Percentiles rank a stretch among this genome's conserved stretches.
Conservation (phyloP, 2,797 vertebrate genomes). For the Chaunax sp. region DNA sequence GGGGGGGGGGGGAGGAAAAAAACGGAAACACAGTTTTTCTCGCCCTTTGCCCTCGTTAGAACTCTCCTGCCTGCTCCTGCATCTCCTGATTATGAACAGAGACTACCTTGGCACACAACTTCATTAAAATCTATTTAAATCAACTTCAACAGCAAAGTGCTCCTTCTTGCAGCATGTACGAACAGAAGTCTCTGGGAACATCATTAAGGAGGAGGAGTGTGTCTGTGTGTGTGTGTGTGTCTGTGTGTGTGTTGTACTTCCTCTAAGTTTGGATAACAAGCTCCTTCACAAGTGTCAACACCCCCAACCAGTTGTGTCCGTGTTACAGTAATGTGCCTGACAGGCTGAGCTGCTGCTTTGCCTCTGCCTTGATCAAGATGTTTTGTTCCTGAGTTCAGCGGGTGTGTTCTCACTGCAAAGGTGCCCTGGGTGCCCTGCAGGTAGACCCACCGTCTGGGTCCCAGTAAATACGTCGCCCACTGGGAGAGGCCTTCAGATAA, state of each 20-base stretch:
- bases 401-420: slow-evolving; percentile 72
- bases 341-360: slow-evolving; percentile 72
- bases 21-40: slow-evolving; percentile 76
- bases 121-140: slow-evolving; percentile 90
- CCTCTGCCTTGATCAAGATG: slow-evolving; percentile 70
- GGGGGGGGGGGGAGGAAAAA: slow-evolving; percentile 17
- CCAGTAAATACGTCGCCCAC: slow-evolving; percentile 70
- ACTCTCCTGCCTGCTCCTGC: slow-evolving; percentile 74
- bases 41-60: slow-evolving; percentile 85
- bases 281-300: slow-evolving; percentile 82
- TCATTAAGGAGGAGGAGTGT: slow-evolving; percentile 76
- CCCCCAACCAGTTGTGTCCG: slow-evolving; percentile 75
- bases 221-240: slow-evolving; percentile 21
- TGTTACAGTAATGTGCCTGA: slow-evolving; percentile 79
- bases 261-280: slow-evolving; percentile 84
- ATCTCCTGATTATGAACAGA: slow-evolving; percentile 81
- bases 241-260: slow-evolving; percentile 56
- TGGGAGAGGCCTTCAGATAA: slow-evolving; percentile 63
- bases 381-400: slow-evolving; percentile 74
- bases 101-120: slow-evolving; percentile 82
- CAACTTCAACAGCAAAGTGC: slow-evolving; percentile 84
- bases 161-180: slow-evolving; percentile 76
- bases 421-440: slow-evolving; percentile 68
- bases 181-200: slow-evolving; percentile 82
- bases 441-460: slow-evolving; percentile 67